Percentiles rank a stretch among this genome's conserved stretches.
Conservation (phyloP, 2,113 vertebrate genomes). For the Apteryx mantelli region DNA sequence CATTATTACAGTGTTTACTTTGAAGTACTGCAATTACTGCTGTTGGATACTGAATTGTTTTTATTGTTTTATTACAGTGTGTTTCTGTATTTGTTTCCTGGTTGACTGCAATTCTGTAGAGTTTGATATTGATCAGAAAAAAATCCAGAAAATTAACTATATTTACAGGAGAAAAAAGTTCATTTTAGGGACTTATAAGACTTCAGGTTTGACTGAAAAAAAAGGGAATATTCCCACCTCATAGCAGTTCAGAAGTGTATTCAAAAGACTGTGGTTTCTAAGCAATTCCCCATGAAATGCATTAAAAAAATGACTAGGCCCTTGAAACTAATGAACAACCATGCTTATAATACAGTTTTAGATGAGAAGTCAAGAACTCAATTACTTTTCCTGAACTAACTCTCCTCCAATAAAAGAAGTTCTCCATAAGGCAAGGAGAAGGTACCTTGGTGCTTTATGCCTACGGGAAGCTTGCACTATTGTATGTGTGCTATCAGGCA, state of each 20-base stretch:
- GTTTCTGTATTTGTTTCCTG: background rate
- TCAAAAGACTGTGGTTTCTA: background rate
- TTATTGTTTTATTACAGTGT: background rate
- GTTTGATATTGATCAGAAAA: background rate
- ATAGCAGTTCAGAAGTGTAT: background rate
- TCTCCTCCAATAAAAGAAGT: rapidly evolving
- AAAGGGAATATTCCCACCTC: background rate
- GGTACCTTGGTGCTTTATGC: background rate
- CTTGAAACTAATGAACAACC: background rate
- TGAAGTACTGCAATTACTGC: background rate
- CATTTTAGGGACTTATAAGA: background rate
- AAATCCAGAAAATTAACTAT: background rate
- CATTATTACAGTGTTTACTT: background rate
- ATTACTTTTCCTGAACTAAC: background rate
- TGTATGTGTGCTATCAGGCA: background rate
- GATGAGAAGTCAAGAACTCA: background rate
- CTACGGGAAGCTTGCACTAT: background rate
- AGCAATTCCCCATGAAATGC: background rate
- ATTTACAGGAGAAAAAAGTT: background rate
- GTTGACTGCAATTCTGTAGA: background rate
- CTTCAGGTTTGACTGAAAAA: background rate
- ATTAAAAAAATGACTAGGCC: background rate
- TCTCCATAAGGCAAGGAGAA: background rate
- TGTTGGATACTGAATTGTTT: background rate
- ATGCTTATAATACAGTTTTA: background rate